These are phyloP conservation scores for Megaustenia siamemsis DNA, from an alignment of 2,888 invertebrate species.

Conservation along the genomic window DNA sequence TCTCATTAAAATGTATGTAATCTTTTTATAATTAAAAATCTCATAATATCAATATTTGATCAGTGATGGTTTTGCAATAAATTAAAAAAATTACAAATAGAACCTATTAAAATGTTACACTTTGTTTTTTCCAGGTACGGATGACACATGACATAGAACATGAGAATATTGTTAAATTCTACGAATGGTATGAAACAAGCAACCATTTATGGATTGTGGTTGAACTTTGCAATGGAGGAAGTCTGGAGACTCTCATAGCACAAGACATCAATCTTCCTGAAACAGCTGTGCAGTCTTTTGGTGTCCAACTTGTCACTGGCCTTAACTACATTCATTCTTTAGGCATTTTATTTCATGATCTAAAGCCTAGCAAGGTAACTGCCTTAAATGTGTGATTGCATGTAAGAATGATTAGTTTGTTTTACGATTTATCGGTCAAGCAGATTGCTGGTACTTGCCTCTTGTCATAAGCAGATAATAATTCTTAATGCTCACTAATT, in stretches of 20 bases:
- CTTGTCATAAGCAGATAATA: too few relatives aligned
- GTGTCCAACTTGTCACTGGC: conserved; percentile 77
- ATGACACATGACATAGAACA: conserved; percentile 80
- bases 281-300: conserved; percentile 76
- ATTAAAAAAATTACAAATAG: background rate
- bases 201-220: conserved; percentile 81
- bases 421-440: too few relatives aligned
- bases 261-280: conserved; percentile 80
- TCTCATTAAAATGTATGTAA: too few relatives aligned
- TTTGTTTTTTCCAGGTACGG: conserved; percentile 72
- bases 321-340: conserved; percentile 80
- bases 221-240: conserved; percentile 80
- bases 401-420: too few relatives aligned
- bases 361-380: conserved; percentile 79
- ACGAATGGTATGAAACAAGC: conserved; percentile 81
- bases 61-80: too few relatives aligned
- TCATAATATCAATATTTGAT: too few relatives aligned
- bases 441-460: too few relatives aligned
- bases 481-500: too few relatives aligned
- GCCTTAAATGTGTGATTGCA: too few relatives aligned
- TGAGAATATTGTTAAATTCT: conserved; percentile 79
- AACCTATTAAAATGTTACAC: background rate
- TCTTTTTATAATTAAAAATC: too few relatives aligned
- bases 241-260: conserved; percentile 75
- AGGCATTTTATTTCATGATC: conserved; percentile 79